phyloP scores from a whole-genome alignment of 2,797 vertebrate genomes.

The Atherinosoma microstoma region DNA sequence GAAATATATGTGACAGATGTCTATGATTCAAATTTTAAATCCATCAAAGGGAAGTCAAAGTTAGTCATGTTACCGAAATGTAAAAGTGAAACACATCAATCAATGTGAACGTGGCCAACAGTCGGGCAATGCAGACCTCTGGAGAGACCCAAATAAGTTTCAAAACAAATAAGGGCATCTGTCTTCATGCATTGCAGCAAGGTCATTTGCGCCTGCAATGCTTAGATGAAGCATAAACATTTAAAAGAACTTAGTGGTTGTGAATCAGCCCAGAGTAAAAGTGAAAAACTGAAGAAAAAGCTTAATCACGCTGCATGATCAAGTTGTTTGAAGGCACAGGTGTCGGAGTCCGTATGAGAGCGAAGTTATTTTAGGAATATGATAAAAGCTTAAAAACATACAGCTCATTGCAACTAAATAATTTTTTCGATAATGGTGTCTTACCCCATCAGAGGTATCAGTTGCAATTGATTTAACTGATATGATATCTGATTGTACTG shows the following conservation, averaged over 20 bases:
- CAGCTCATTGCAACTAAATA: slow-evolving; percentile 1
- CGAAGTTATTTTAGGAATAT: slow-evolving; percentile 15
- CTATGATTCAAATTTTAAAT: slow-evolving; percentile 64
- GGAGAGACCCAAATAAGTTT: slow-evolving; percentile 14
- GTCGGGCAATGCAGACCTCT: slow-evolving; percentile 16
- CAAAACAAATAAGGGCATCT: slow-evolving; percentile 45
- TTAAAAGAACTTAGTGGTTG: neutral
- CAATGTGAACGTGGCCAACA: slow-evolving; percentile 18
- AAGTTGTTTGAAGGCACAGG: slow-evolving; percentile 21
- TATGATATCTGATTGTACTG: slow-evolving; percentile 40
- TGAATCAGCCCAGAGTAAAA: neutral
- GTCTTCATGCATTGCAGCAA: neutral
- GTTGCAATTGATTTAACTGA: slow-evolving; percentile 26
- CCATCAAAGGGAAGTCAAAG: slow-evolving; percentile 55
- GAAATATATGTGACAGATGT: slow-evolving; percentile 46
- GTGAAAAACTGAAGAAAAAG: slow-evolving; percentile 14
- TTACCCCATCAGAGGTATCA: slow-evolving; percentile 7
- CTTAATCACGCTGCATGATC: slow-evolving; percentile 4
- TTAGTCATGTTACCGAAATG: slow-evolving; percentile 61
- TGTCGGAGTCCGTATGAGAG: slow-evolving; percentile 15
- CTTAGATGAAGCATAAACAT: neutral
- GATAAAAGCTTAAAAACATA: neutral
- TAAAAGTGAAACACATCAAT: slow-evolving; percentile 51
- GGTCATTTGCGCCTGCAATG: no score
- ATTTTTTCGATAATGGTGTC: neutral